A percentile compares a stretch with the other conserved stretches of the same genome.
Evolutionary conservation across 2,888 invertebrate species (phyloP).

Genomic region (Resseliella maxima): DNA sequence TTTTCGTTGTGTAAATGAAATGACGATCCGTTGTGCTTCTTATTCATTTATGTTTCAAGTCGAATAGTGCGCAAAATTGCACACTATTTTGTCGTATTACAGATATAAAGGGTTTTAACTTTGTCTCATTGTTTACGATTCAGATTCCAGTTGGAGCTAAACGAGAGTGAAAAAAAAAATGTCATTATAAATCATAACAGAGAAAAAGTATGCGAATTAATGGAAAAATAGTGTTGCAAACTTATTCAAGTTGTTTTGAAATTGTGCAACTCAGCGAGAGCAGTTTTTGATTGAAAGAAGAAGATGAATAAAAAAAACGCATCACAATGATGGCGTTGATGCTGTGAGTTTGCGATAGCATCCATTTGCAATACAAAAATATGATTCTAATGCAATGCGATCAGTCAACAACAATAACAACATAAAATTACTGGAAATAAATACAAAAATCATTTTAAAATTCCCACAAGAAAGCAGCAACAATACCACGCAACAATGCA

Average conservation of each 20-base stretch:
- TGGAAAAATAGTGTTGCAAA: constrained; percentile 21
- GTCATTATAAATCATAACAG: constrained; percentile 37
- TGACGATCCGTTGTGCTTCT: neutral
- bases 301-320: neutral
- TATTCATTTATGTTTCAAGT: constrained; percentile 16
- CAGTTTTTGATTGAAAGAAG: neutral
- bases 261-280: neutral
- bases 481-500: neutral
- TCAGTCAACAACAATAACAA: neutral
- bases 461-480: neutral
- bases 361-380: neutral
- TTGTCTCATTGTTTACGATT: neutral
- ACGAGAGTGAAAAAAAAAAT: neutral
- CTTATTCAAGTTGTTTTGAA: constrained; percentile 16
- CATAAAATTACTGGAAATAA: neutral
- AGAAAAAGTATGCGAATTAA: neutral
- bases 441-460: constrained; percentile 4
- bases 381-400: neutral
- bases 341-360: neutral
- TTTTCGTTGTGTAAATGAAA: neutral
- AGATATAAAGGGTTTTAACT: neutral
- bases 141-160: neutral
- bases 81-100: neutral
- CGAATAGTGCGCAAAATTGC: neutral
- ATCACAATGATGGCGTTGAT: neutral